Evolutionary conservation across 1,140 invertebrate genomes (phyloP), one percentile per base, ranked within the genome.

Genomic region (Rhagoletis pomonella): DNA sequence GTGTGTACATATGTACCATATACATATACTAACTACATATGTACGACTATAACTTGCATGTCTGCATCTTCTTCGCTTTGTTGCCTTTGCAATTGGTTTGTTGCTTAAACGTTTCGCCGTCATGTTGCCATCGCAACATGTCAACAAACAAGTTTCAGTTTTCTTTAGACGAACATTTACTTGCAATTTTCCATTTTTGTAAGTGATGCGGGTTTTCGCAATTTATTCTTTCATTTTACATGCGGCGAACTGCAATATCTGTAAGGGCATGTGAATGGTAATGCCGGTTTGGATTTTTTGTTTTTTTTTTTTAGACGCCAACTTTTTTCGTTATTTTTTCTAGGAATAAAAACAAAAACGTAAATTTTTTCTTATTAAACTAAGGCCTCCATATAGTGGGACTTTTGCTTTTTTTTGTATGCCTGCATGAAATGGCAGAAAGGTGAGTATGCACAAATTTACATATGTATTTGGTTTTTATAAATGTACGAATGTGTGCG

Each of bases 141-240:
- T 81, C 73, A 81, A 81, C 73, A 81, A 81, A 81, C 73, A 81
- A 81, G 73, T 81, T 81, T 81, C 73, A 81, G 47, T 81, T 81
- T 81, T 81, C 50, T 55, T 81, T 55, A n/a, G 47, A 81, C 73
- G 73, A 3, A n/a, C 50, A 50, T 81, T 81, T 47, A n/a, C 73
- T 81, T 50, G 73, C 73, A 9, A 58, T 81, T 81, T 9, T 50
- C 42, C 4, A 3, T 55, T 29, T 29, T 19, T 67, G 29, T 7
- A 29, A 19, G 73, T 9, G 55, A 81, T 81, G 73, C 47, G 47
- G 47, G 47, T 50, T 81, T 81, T 55, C 47, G 9, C n/a, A n/a
- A 19, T 4, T 19, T 67, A 4, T 67, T 55, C 55, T 81, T 55
- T 12, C 2, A 47, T 55, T 50, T 81, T 55, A 17, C n/a, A 19